phyloP scores from a whole-genome alignment of 2,888 invertebrate genomes.

The Zaprionus lineosus region DNA sequence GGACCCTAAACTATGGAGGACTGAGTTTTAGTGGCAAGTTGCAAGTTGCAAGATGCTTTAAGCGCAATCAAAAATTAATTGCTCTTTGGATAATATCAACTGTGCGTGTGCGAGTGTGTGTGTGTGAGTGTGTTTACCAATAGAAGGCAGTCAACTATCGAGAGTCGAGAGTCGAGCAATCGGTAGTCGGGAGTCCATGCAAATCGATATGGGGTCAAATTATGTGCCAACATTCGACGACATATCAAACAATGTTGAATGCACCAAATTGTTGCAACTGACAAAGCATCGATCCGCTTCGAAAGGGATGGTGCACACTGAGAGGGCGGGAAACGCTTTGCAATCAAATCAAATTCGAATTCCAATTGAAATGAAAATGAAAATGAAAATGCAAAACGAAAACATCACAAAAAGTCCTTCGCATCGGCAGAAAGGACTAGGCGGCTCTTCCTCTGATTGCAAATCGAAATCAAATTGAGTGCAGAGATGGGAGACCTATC shows the following conservation, averaged over 20 bases:
- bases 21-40: neutral
- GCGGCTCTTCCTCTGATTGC: slow-evolving; percentile 60
- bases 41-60: slow-evolving; percentile 18
- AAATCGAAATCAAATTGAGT: slow-evolving; percentile 53
- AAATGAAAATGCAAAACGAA: slow-evolving; percentile 45
- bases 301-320: slow-evolving; percentile 22
- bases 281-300: slow-evolving; percentile 27
- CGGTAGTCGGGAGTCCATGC: too few relatives aligned
- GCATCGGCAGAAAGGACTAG: slow-evolving; percentile 18
- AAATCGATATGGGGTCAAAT: too few relatives aligned
- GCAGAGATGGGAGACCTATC: slow-evolving; percentile 25
- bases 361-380: slow-evolving; percentile 47
- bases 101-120: slow-evolving; percentile 24
- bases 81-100: slow-evolving; percentile 58
- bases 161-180: too few relatives aligned
- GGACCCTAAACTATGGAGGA: neutral
- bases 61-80: slow-evolving; percentile 53
- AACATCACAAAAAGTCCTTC: slow-evolving; percentile 41
- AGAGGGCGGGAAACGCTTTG: slow-evolving; percentile 19
- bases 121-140: neutral
- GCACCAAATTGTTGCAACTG: slow-evolving; percentile 62
- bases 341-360: slow-evolving; percentile 74
- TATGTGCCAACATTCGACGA: too few relatives aligned
- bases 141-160: slow-evolving; percentile 41
- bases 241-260: slow-evolving; percentile 69